Percentiles rank a stretch among this genome's conserved stretches.
Conservation (phyloP, 2,797 vertebrate species). For the Sebastes paucispinis region DNA sequence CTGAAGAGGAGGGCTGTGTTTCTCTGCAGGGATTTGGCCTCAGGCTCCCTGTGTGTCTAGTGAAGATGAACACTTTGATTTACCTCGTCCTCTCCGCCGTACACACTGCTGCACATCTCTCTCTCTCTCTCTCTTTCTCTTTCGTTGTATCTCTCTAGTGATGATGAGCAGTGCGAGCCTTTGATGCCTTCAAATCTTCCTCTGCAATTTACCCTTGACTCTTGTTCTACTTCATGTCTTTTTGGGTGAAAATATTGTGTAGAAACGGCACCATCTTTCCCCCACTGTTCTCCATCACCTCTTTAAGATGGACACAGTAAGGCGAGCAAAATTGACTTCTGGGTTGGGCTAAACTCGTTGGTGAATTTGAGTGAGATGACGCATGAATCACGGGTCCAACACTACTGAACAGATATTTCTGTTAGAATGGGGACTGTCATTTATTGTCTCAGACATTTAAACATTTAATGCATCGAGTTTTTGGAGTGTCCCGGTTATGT, state of each 20-base stretch:
- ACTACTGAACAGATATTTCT: background rate
- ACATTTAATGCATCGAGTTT: background rate
- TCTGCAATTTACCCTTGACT: constrained; percentile 9
- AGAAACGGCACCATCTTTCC: background rate
- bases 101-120: constrained; percentile 3
- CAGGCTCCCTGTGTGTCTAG: constrained; percentile 46
- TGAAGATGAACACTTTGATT: constrained; percentile 68
- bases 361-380: background rate
- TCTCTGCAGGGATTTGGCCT: constrained; percentile 69
- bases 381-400: background rate
- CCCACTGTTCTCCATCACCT: background rate
- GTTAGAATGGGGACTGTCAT: background rate
- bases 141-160: background rate
- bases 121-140: background rate
- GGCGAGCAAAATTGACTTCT: too few species aligned
- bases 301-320: background rate
- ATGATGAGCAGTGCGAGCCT: constrained; percentile 12
- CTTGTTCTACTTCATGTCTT: background rate
- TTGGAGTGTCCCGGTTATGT: background rate
- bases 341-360: background rate
- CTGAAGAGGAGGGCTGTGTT: constrained; percentile 48
- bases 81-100: constrained; percentile 25
- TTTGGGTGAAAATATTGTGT: background rate
- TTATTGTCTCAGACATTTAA: too few species aligned
- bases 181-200: constrained; percentile 18